A percentile compares a stretch with the other conserved stretches of the same genome.
Evolutionary conservation across 2,113 vertebrate genomes (phyloP).

Genomic region (Ceratotherium simum): DNA sequence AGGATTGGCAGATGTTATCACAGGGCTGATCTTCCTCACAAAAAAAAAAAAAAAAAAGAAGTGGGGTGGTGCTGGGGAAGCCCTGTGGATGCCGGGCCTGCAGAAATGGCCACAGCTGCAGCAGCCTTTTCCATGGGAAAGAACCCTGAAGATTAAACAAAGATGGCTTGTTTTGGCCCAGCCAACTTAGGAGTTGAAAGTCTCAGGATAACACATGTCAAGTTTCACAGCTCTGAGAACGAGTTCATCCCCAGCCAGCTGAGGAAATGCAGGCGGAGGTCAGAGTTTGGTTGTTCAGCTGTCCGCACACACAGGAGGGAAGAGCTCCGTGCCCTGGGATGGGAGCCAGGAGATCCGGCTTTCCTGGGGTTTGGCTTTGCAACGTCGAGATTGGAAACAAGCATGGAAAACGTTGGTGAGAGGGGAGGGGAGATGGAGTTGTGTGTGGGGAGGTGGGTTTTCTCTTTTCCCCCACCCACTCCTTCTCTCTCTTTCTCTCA

Average conservation of each 20-base stretch:
- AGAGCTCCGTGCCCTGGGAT: background rate
- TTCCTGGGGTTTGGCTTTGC: background rate
- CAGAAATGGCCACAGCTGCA: background rate
- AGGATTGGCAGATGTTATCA: too few species aligned
- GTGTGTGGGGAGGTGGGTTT: rapidly evolving
- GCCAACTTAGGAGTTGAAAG: background rate
- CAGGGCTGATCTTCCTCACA: too few species aligned
- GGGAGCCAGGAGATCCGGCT: background rate
- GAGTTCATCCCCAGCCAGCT: background rate
- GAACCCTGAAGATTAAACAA: background rate
- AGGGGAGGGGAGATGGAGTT: rapidly evolving
- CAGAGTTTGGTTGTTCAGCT: background rate
- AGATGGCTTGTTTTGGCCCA: conserved; percentile 11
- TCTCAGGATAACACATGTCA: background rate
- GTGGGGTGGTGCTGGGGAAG: too few species aligned
- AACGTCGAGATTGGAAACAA: background rate
- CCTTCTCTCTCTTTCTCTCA: background rate
- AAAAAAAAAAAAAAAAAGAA: too few species aligned
- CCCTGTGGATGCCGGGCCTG: rapidly evolving
- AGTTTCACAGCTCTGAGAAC: background rate
- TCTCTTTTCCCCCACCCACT: rapidly evolving
- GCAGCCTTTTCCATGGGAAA: background rate
- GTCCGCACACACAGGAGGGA: background rate
- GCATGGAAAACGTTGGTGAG: background rate
- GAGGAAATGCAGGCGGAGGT: conserved; percentile 13